Evolutionary conservation across 2,113 vertebrate genomes (phyloP).

Genomic region (Pygoscelis antarcticus): DNA sequence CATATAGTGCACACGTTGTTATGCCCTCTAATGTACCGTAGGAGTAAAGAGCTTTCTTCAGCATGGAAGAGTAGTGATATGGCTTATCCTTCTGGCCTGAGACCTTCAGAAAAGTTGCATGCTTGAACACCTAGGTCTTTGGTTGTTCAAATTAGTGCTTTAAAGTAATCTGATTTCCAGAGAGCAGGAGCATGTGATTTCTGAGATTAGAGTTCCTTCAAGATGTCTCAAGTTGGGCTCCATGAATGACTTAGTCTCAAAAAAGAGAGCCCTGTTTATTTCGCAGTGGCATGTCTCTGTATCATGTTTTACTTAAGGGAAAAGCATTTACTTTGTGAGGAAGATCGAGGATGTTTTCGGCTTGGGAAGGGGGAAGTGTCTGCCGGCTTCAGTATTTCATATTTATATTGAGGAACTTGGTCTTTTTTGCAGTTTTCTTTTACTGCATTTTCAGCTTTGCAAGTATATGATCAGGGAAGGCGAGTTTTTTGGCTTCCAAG

Average conservation of each 20-base stretch:
- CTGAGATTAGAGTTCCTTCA: background rate
- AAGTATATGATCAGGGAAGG: background rate
- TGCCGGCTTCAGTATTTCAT: background rate
- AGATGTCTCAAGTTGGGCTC: background rate
- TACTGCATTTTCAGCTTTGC: background rate
- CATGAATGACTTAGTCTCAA: background rate
- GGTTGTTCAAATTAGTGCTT: background rate
- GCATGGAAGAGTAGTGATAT: background rate
- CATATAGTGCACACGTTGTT: background rate
- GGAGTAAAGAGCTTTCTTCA: background rate
- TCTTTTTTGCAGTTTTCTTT: background rate
- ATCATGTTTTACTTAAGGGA: background rate
- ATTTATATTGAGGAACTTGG: background rate
- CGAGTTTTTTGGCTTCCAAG: background rate
- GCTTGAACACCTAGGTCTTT: background rate
- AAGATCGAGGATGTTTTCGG: background rate
- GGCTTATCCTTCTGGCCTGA: background rate
- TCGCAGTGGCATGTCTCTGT: background rate
- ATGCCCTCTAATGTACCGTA: fast-evolving
- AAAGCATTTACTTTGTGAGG: background rate
- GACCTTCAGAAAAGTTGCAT: background rate
- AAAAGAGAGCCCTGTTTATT: background rate
- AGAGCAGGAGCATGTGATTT: background rate
- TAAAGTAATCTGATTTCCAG: background rate
- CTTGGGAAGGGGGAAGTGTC: background rate